phyloP scores from a whole-genome alignment of 2,888 invertebrate genomes.

The Pimpla rufipes region DNA sequence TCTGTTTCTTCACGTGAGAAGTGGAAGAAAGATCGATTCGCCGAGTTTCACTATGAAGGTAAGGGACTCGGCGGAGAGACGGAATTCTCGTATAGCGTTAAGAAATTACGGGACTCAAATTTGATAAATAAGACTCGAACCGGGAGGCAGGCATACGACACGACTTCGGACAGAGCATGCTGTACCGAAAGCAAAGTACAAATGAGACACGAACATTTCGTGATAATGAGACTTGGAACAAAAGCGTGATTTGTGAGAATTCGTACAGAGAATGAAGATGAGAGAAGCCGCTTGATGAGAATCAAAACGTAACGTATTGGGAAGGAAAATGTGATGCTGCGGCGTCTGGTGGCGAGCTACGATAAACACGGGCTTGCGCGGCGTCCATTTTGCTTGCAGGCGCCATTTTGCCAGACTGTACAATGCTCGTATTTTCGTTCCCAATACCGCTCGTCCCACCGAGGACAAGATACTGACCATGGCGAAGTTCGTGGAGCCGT shows the following conservation, averaged over 20 bases:
- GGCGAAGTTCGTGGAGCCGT: slow-evolving; percentile 95
- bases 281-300: not conserved
- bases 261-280: slow-evolving; percentile 25
- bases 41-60: slow-evolving; percentile 1
- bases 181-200: slow-evolving; percentile 33
- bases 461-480: slow-evolving; percentile 90
- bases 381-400: slow-evolving; percentile 19
- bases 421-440: slow-evolving; percentile 26
- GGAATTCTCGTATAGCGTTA: not conserved
- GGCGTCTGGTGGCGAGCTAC: slow-evolving; percentile 33
- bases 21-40: not conserved
- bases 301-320: slow-evolving; percentile 17
- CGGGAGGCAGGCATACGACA: slow-evolving; percentile 67
- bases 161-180: slow-evolving; percentile 60
- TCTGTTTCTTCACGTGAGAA: not conserved
- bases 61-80: not conserved
- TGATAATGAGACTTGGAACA: slow-evolving; percentile 21
- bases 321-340: slow-evolving; percentile 34
- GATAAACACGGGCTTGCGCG: not conserved
- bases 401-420: not conserved
- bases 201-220: slow-evolving; percentile 20
- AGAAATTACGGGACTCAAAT: slow-evolving; percentile 21
- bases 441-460: slow-evolving; percentile 44
- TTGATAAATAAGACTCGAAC: slow-evolving; percentile 41
- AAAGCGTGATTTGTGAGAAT: slow-evolving; percentile 36